Evolutionary conservation across 1,140 invertebrate species (phyloP), one percentile per base, ranked within the genome.

Genomic region (Dendrolimus punctatus): DNA sequence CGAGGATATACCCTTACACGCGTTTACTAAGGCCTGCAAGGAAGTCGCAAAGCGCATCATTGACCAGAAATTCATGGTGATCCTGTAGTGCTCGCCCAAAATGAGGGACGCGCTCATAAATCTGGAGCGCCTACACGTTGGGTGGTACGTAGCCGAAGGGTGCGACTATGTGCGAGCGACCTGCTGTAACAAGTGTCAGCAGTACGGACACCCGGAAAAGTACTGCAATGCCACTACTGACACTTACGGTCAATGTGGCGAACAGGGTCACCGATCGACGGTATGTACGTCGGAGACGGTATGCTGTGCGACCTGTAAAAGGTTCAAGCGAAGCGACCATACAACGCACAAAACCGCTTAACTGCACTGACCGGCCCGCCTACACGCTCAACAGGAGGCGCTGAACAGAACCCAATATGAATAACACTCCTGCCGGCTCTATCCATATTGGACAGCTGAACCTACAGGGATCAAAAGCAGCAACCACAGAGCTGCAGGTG

Each of bases 121-220:
- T 1, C 4, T 40, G 6, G 59, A 51, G 2, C 23, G 7, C 4
- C 40, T 58, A 4, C 59, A 53, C 45, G 45, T 66, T 6, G 62
- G 55, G 0, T 65, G 62, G 68, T 49, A 60, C 6, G 51, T 8
- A 7, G 45, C 23, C 0, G 46, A 60, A 8, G 57, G 60, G 0
- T 50, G 39, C 8, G 64, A 71, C 42, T 50, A 55, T 6, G 38
- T 67, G 0, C 5, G 46, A 6, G 47, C 52, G 4, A 65, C 64
- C 8, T 71, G 65, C 50, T 68, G 65, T 43, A 56, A 8, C 5
- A 64, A 60, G 46, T 68, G 67, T 54, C 67, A 73, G 10, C 58
- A 58, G 9, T 70, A 65, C 23, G 66, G 64, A 4, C 70, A 69
- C 57, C 60, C 62, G 0, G 70, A 56, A 10, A 67, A 65, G 23